Conservation (phyloP, 2,888 invertebrate genomes). For the Sphaerophoria rueppellii region DNA sequence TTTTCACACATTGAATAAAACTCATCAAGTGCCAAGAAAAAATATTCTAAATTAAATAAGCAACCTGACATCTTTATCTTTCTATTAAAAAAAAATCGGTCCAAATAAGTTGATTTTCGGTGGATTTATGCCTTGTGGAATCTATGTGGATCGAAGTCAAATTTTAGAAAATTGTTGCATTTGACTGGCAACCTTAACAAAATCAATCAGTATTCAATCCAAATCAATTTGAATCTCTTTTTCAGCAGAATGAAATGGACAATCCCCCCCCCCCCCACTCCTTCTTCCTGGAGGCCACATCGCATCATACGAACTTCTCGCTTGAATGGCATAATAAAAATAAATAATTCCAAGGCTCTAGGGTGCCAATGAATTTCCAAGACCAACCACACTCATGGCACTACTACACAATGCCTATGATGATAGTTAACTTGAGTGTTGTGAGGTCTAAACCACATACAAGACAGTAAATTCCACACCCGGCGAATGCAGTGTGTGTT, state of each 20-base stretch:
- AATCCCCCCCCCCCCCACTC: not conserved
- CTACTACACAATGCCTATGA: not conserved
- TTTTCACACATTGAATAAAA: too few relatives aligned
- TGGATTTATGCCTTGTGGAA: not conserved
- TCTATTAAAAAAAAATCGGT: too few relatives aligned
- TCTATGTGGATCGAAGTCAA: not conserved
- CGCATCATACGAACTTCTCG: not conserved
- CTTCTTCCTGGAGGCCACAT: not conserved
- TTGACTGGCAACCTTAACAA: constrained; percentile 13
- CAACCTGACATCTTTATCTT: too few relatives aligned
- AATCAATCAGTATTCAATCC: constrained; percentile 36
- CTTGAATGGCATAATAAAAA: constrained; percentile 49
- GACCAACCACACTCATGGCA: constrained; percentile 4
- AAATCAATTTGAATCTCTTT: constrained; percentile 39
- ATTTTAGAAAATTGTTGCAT: not conserved
- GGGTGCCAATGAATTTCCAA: constrained; percentile 62
- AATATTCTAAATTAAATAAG: too few relatives aligned
- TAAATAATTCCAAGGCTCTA: constrained; percentile 56
- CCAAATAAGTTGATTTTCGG: not conserved
- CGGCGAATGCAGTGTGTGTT: constrained; percentile 17
- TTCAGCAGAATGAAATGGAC: not conserved
- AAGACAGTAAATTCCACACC: constrained; percentile 36
- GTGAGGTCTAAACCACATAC: constrained; percentile 44
- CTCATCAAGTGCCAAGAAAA: too few relatives aligned
- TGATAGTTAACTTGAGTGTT: constrained; percentile 45